Evolutionary conservation across 2,888 invertebrate genomes (phyloP).

Genomic region (Gari tellinella): DNA sequence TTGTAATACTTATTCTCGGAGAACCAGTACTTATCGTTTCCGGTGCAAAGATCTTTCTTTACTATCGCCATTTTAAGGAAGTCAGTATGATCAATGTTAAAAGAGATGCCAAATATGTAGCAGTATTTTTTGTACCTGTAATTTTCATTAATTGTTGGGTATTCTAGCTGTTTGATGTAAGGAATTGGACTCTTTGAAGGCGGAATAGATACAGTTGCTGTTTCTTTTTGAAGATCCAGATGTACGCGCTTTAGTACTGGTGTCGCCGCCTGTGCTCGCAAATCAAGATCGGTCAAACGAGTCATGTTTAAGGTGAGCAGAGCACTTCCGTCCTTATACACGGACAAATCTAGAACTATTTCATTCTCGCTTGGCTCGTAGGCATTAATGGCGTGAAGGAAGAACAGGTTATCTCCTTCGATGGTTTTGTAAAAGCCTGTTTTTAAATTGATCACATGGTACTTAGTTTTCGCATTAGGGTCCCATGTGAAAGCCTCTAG

Average conservation of each 20-base stretch:
- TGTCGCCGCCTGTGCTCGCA: constrained; percentile 38
- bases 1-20: constrained; percentile 57
- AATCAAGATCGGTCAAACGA: constrained; percentile 26
- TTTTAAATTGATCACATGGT: constrained; percentile 70
- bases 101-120: constrained; percentile 65
- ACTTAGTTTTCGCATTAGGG: constrained; percentile 53
- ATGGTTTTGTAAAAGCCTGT: constrained; percentile 63
- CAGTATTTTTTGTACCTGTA: constrained; percentile 66
- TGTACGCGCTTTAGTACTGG: constrained; percentile 50
- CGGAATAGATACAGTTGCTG: constrained; percentile 26
- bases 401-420: constrained; percentile 64
- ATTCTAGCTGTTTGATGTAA: constrained; percentile 57
- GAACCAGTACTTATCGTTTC: constrained; percentile 56
- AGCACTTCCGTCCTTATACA: constrained; percentile 37
- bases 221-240: constrained; percentile 40
- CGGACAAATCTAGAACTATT: constrained; percentile 19
- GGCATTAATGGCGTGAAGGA: constrained; percentile 78
- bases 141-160: constrained; percentile 72
- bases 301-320: constrained; percentile 51
- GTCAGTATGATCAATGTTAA: constrained; percentile 54
- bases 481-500: constrained; percentile 73
- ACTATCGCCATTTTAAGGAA: constrained; percentile 61
- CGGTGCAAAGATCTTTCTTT: constrained; percentile 68
- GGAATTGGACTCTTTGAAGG: constrained; percentile 21
- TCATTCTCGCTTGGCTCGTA: constrained; percentile 60